Conservation (phyloP, 2,888 invertebrate genomes). For the Plebejus anna region DNA sequence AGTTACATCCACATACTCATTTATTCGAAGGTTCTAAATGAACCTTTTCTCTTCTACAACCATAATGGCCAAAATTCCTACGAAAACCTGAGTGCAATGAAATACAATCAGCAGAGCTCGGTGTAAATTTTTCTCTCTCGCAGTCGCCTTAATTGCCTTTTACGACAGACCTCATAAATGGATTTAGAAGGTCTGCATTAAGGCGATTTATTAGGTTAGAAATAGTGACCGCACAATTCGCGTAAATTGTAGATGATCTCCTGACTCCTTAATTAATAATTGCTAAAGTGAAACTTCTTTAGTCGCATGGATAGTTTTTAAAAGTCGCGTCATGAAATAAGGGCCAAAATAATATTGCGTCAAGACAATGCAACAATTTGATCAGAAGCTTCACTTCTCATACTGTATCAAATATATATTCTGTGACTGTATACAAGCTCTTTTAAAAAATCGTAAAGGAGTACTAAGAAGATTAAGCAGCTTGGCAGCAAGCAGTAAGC, state of each 20-base stretch:
- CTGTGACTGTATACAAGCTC: no score
- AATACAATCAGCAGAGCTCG: conserved; percentile 10
- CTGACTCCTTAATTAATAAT: neutral
- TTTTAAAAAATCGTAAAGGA: no score
- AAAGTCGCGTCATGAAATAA: no score
- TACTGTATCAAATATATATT: no score
- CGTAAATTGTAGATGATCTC: neutral
- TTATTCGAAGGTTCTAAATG: neutral
- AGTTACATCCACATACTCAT: neutral
- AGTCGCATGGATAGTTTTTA: no score
- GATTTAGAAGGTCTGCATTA: neutral
- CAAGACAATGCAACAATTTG: no score
- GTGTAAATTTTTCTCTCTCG: neutral
- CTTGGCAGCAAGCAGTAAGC: no score
- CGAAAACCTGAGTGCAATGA: conserved; percentile 1
- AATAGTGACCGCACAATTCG: neutral
- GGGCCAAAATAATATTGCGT: no score
- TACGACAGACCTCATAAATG: conserved; percentile 11
- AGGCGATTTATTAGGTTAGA: conserved; percentile 7
- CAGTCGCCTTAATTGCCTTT: conserved; percentile 5
- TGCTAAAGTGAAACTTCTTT: no score
- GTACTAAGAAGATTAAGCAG: no score
- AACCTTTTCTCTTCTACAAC: neutral
- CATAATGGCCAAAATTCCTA: neutral
- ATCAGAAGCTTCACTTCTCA: no score